These are phyloP conservation scores for Amblyopsis hoosieri DNA, from an alignment of 2,797 vertebrate species.

Conservation along the genomic window DNA sequence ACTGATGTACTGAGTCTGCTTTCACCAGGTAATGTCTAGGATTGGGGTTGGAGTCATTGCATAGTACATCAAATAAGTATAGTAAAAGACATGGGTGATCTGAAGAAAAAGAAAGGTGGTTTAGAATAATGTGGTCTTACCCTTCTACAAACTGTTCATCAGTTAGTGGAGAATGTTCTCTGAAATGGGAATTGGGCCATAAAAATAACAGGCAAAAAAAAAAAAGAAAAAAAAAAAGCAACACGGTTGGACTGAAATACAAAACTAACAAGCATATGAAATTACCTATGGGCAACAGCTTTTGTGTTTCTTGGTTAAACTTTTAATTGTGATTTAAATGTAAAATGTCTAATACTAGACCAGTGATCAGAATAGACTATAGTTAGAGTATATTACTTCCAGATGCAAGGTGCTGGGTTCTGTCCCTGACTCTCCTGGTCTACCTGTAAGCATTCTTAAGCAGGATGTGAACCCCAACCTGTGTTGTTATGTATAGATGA, in stretches of 20 bases:
- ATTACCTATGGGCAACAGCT: not conserved
- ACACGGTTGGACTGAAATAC: conserved; percentile 74
- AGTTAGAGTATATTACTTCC: too few species aligned
- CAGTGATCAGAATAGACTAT: too few species aligned
- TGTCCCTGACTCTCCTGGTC: too few species aligned
- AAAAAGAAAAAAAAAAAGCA: conserved; percentile 76
- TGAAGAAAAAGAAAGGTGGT: conserved; percentile 80
- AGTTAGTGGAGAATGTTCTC: conserved; percentile 92
- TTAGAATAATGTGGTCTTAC: conserved; percentile 88
- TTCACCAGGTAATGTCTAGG: conserved; percentile 41
- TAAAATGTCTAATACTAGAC: too few species aligned
- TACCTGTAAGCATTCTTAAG: too few species aligned
- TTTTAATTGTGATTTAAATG: too few species aligned
- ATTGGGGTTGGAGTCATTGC: conserved; percentile 52
- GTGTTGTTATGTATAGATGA: too few species aligned
- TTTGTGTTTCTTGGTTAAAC: too few species aligned
- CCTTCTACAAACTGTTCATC: conserved; percentile 95
- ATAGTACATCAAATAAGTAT: conserved; percentile 65
- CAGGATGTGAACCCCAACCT: too few species aligned
- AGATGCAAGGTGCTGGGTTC: too few species aligned
- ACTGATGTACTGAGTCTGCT: conserved; percentile 48
- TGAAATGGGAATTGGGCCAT: conserved; percentile 93
- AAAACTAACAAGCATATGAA: conserved; percentile 61
- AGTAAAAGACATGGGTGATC: conserved; percentile 78
- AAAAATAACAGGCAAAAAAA: conserved; percentile 81